Evolutionary conservation across 53 echinoderm and acorn worm genomes (phyloP).

Genomic region (Temnopleurus reevesii): DNA sequence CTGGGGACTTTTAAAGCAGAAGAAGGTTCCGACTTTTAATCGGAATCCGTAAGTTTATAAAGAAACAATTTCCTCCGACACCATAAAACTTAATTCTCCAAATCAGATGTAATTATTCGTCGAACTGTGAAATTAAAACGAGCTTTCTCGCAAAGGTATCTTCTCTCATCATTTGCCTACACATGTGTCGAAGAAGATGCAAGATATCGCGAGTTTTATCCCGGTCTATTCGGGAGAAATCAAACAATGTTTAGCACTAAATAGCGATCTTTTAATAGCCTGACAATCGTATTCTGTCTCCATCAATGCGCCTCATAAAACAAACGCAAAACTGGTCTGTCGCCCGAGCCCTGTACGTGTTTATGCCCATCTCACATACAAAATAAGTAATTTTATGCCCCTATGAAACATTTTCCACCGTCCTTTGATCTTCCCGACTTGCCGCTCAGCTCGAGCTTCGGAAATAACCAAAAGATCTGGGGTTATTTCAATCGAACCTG

Average conservation of each 20-base stretch:
- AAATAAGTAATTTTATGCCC: conserved; percentile 53
- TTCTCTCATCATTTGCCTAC: neutral
- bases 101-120: conserved; percentile 18
- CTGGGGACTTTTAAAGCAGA: neutral
- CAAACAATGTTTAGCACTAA: conserved; percentile 33
- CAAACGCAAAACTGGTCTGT: neutral
- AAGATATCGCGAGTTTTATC: neutral
- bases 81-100: neutral
- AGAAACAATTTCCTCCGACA: neutral
- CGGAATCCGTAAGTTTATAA: neutral
- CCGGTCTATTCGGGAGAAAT: conserved; percentile 14
- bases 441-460: neutral
- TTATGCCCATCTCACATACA: conserved; percentile 14
- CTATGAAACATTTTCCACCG: conserved; percentile 48
- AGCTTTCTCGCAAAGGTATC: neutral
- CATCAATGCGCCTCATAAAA: conserved; percentile 18
- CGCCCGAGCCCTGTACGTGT: neutral
- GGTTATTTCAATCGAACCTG: neutral
- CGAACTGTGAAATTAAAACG: conserved; percentile 49
- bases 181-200: neutral
- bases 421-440: conserved; percentile 33
- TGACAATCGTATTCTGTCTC: neutral
- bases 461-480: neutral
- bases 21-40: neutral
- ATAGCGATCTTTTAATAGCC: conserved; percentile 33